A percentile compares a stretch with the other conserved stretches of the same genome.
These are phyloP conservation scores for Lamellibrachia columna DNA, from an alignment of 2,888 invertebrate species.

Conservation along the genomic window DNA sequence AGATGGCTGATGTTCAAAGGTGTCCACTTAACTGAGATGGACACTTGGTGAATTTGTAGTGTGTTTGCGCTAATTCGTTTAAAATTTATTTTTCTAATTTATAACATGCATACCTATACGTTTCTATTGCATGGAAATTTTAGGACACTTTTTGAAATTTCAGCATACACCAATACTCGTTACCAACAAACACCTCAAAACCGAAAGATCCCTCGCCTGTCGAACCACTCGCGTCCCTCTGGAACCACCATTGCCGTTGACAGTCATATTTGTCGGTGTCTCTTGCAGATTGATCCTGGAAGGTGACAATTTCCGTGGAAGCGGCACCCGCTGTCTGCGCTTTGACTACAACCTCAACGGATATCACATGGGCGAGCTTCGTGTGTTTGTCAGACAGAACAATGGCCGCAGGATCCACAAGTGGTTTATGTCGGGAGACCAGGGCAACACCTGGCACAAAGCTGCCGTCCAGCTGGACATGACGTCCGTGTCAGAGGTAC, in stretches of 20 bases:
- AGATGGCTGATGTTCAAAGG: too few relatives aligned
- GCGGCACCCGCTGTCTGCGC: slow-evolving; percentile 44
- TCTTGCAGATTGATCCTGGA: slow-evolving; percentile 26
- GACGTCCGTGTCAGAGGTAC: slow-evolving; percentile 27
- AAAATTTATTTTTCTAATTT: background rate
- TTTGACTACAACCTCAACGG: slow-evolving; percentile 61
- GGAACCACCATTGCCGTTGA: background rate
- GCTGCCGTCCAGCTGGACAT: slow-evolving; percentile 37
- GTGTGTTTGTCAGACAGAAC: slow-evolving; percentile 41
- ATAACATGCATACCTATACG: background rate
- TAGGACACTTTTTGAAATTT: background rate
- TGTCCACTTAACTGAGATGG: too few relatives aligned
- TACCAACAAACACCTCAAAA: background rate
- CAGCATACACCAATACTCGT: background rate
- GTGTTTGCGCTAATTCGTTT: too few relatives aligned
- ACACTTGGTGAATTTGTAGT: too few relatives aligned
- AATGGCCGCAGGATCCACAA: slow-evolving; percentile 20
- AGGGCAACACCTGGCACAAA: slow-evolving; percentile 35
- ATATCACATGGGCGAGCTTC: slow-evolving; percentile 50
- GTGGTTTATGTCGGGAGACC: slow-evolving; percentile 40
- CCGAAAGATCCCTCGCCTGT: background rate
- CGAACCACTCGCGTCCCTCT: background rate
- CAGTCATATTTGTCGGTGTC: background rate
- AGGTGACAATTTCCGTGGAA: slow-evolving; percentile 27
- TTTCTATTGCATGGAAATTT: background rate